Evolutionary conservation across 2,888 invertebrate genomes (phyloP), one percentile per base, ranked within the genome.

Genomic region (Palloptera scutellata): DNA sequence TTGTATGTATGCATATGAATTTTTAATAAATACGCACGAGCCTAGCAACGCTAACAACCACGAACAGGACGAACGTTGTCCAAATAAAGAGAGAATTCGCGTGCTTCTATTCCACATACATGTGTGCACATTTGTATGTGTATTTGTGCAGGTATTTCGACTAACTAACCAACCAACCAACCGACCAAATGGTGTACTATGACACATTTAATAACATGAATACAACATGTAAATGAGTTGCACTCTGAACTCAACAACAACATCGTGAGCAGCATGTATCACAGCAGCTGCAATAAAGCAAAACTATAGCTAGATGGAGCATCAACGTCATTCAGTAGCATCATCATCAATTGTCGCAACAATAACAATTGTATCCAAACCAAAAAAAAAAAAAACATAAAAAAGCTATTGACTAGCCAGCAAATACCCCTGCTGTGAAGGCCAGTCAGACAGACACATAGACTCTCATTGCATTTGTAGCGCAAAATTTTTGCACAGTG

Each of bases 201-300:
- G 61, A 66, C 42, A 48, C 61, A 51, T 17, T 66, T 66, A 66
- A 66, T 61, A 61, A 61, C 66, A 54, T 61, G 19, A 66, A 42
- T 45, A 51, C 66, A 55, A 45, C 19, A 20, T 55, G 61, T 57
- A 55, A 61, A 45, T 40, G 51, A 51, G 55, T 57, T 61, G 53
- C 57, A 40, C 41, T 51, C 30, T 30, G 30, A 30, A 30, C 30
- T 30, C 30, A 30, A 30, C 30, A n/a, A n/a, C n/a, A n/a, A n/a
- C n/a, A n/a, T n/a, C n/a, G n/a, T n/a, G n/a, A n/a, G 59, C 17
- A 11, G 45, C 45, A 11, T 45, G 12, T 45, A 45, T 48, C 51
- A 48, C 51, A 48, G 51, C 51, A 48, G 15, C 51, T 13, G 8
- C 51, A 48, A 48, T 15, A 48, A 13, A 48, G 15, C 51, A n/a